Percentiles rank a stretch among this genome's conserved stretches.
Conservation (phyloP, 2,888 invertebrate species). For the Drosophila pseudotakahashii region DNA sequence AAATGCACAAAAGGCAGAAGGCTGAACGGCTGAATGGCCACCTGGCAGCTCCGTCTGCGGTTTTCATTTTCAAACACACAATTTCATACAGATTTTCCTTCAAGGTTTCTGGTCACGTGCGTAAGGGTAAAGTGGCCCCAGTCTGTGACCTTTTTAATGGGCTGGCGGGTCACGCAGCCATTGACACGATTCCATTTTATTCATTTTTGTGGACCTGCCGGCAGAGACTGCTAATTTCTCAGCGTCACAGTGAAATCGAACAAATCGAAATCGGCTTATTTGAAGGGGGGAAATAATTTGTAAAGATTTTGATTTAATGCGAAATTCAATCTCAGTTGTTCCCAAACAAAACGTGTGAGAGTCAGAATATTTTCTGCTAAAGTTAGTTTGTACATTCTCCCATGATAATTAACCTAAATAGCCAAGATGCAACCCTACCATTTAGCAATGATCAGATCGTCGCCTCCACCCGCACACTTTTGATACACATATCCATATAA, state of each 20-base stretch:
- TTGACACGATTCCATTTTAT: conserved; percentile 60
- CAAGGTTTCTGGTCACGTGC: conserved; percentile 72
- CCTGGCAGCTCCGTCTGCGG: conserved; percentile 38
- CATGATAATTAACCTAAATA: no score
- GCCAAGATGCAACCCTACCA: no score
- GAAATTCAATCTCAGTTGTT: conserved; percentile 18
- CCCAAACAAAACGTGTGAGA: conserved; percentile 13
- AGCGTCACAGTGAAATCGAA: conserved; percentile 11
- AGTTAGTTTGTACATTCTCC: no score
- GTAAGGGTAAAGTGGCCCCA: conserved; percentile 53
- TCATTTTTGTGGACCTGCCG: conserved; percentile 50
- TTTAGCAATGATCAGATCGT: no score
- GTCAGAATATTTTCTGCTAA: no score
- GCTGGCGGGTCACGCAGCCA: conserved; percentile 59
- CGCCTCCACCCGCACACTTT: no score
- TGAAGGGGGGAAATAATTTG: conserved; percentile 19
- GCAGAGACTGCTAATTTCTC: conserved; percentile 63
- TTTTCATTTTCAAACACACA: conserved; percentile 30
- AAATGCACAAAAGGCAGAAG: conserved; percentile 50
- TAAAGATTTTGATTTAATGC: conserved; percentile 5
- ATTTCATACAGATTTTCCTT: conserved; percentile 20
- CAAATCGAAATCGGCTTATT: conserved; percentile 18
- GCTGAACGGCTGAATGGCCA: background rate
- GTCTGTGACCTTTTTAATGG: conserved; percentile 76
- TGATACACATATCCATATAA: no score